These are phyloP conservation scores for Pterophyllum scalare DNA, from an alignment of 2,113 vertebrate genomes.

Conservation along the genomic window DNA sequence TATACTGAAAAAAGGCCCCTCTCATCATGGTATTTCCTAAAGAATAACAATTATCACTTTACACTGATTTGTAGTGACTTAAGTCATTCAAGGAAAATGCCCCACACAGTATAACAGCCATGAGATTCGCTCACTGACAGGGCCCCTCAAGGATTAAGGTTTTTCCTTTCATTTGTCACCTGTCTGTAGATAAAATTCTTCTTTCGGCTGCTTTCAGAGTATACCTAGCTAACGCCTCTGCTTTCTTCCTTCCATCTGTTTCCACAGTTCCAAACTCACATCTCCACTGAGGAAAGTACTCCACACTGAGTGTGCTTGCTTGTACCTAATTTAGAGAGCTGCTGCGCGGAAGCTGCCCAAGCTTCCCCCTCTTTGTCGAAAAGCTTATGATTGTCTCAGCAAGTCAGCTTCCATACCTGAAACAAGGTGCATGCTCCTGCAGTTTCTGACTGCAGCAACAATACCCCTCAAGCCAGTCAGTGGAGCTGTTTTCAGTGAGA, in stretches of 20 bases:
- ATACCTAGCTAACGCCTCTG: slow-evolving; percentile 15
- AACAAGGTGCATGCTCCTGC: slow-evolving; percentile 50
- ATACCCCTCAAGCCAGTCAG: slow-evolving; percentile 24
- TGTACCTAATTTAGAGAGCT: slow-evolving; percentile 61
- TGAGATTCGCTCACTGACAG: neutral
- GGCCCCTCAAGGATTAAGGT: neutral
- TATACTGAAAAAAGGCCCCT: neutral
- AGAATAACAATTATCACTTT: neutral
- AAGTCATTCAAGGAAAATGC: neutral
- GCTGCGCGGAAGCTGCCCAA: slow-evolving; percentile 44
- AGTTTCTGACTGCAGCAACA: slow-evolving; percentile 54
- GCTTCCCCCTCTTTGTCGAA: slow-evolving; percentile 27
- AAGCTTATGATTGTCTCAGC: slow-evolving; percentile 70
- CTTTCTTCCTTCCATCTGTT: slow-evolving; percentile 19
- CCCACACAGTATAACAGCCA: neutral
- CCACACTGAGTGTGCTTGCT: slow-evolving; percentile 35
- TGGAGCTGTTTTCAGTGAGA: slow-evolving; percentile 36
- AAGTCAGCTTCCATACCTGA: slow-evolving; percentile 56
- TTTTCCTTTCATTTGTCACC: neutral
- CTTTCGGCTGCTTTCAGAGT: slow-evolving; percentile 15
- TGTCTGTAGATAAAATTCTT: slow-evolving; percentile 57
- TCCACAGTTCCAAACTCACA: slow-evolving; percentile 25
- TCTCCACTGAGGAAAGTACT: slow-evolving; percentile 32
- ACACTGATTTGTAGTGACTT: neutral
- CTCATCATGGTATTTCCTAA: neutral